Conservation (phyloP, 2,888 invertebrate species). For the Drosophila recens region DNA sequence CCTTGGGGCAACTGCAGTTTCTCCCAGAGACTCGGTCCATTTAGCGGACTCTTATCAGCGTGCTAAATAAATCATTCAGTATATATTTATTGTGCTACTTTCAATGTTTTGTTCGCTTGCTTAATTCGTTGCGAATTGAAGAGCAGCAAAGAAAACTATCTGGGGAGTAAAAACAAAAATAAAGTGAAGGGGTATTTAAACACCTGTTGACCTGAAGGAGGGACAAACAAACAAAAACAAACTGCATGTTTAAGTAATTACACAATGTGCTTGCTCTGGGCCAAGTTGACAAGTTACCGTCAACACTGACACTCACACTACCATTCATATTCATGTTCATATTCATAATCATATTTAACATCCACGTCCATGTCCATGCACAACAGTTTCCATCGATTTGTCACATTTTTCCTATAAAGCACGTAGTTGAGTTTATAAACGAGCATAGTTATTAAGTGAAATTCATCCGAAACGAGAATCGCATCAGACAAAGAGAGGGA, state of each 20-base stretch:
- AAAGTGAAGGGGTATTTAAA: conserved; percentile 8
- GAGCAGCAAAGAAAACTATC: neutral
- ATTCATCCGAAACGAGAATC: conserved; percentile 6
- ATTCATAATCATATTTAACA: neutral
- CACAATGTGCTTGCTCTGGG: conserved; percentile 12
- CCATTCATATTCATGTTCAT: conserved; percentile 1
- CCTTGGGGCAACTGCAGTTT: conserved; percentile 10
- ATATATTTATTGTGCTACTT: conserved; percentile 32
- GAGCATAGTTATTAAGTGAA: conserved; percentile 29
- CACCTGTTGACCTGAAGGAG: conserved; percentile 12
- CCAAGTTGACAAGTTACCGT: conserved; percentile 2
- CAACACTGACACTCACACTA: conserved; percentile 10
- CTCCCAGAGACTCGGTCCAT: conserved; percentile 24
- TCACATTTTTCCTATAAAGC: conserved; percentile 33
- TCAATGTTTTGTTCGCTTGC: conserved; percentile 32
- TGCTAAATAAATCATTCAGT: conserved; percentile 57
- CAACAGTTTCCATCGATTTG: conserved; percentile 18
- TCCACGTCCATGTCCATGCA: conserved; percentile 18
- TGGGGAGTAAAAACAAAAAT: neutral
- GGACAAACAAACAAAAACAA: conserved; percentile 9
- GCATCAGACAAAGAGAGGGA: no score
- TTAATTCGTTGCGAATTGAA: neutral
- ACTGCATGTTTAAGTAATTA: conserved; percentile 51
- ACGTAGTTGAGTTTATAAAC: conserved; percentile 24
- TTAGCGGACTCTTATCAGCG: conserved; percentile 58